phyloP scores from a whole-genome alignment of 2,113 vertebrate genomes.

The Vidua macroura region DNA sequence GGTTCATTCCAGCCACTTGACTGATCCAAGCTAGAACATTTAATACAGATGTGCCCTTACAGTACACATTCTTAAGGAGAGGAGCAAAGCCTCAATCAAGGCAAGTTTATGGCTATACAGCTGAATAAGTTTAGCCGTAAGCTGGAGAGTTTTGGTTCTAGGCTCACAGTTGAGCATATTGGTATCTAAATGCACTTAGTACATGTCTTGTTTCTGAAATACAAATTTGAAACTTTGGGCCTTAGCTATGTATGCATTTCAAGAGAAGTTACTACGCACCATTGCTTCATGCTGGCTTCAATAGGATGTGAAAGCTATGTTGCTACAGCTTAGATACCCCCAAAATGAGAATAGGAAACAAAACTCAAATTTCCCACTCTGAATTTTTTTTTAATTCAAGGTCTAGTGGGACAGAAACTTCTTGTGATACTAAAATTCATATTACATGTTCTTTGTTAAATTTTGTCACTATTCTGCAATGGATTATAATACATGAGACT shows the following conservation, averaged over 20 bases:
- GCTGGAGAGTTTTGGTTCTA: neutral
- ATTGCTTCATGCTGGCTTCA: neutral
- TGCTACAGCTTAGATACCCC: neutral
- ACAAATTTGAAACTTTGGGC: neutral
- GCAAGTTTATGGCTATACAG: neutral
- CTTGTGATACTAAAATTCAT: neutral
- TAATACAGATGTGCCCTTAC: neutral
- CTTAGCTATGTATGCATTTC: neutral
- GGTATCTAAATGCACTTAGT: neutral
- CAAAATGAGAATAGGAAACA: neutral
- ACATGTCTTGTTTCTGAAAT: neutral
- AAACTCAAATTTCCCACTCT: neutral
- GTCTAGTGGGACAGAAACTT: neutral
- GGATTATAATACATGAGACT: neutral
- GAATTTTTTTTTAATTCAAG: neutral
- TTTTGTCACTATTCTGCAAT: neutral
- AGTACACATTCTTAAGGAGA: neutral
- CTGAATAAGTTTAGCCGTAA: neutral
- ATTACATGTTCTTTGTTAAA: neutral
- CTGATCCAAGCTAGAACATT: neutral
- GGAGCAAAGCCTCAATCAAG: neutral
- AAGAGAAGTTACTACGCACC: neutral
- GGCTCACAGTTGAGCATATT: neutral
- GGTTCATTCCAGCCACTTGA: neutral
- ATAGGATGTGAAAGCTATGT: neutral